A percentile compares a stretch with the other conserved stretches of the same genome.
Evolutionary conservation across 2,888 invertebrate species (phyloP).

Genomic region (Nycteola revayana): DNA sequence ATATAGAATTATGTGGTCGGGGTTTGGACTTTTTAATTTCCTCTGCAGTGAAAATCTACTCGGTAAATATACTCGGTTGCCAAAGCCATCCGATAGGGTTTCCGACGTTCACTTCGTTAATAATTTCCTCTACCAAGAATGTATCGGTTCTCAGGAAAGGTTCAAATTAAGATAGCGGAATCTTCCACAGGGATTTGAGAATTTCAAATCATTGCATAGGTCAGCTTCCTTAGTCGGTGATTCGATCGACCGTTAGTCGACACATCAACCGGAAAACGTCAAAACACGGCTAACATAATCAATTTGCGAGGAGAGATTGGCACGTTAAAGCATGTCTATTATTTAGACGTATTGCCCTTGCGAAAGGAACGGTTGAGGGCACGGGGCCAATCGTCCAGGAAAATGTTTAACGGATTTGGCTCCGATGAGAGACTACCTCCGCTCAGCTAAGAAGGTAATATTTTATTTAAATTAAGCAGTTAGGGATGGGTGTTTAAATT

Average conservation of each 20-base stretch:
- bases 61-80: conserved; percentile 25
- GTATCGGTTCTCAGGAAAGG: conserved; percentile 22
- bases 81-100: conserved; percentile 29
- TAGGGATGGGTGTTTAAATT: conserved; percentile 47
- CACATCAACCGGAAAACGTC: conserved; percentile 60
- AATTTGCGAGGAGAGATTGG: conserved; percentile 61
- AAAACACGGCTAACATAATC: conserved; percentile 65
- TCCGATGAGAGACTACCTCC: conserved; percentile 52
- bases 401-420: conserved; percentile 59
- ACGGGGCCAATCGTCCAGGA: conserved; percentile 55
- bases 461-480: conserved; percentile 65
- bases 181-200: conserved; percentile 23
- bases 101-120: conserved; percentile 30
- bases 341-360: conserved; percentile 55
- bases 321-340: conserved; percentile 68
- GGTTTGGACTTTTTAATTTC: conserved; percentile 29
- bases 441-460: conserved; percentile 56
- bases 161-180: conserved; percentile 27
- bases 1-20: conserved; percentile 6
- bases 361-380: conserved; percentile 44
- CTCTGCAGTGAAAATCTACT: conserved; percentile 18
- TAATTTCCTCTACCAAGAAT: conserved; percentile 32
- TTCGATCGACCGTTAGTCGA: conserved; percentile 46
- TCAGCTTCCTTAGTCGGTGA: conserved; percentile 38
- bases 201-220: conserved; percentile 30